Base-by-base conservation (phyloP, 2,888 invertebrate species). In the Neelides folsomi region DNA sequence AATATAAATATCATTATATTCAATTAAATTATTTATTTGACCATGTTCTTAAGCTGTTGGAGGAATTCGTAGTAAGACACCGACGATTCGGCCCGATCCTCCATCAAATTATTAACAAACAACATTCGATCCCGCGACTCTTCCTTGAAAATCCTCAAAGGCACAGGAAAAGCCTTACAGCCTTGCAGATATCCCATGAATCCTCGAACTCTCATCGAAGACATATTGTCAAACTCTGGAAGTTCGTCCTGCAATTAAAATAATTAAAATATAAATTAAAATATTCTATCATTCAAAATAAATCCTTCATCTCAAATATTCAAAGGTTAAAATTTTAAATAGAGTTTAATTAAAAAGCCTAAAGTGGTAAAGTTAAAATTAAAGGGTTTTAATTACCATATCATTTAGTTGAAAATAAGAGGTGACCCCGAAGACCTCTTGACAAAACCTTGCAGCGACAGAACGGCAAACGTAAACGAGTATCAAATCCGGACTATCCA, bases 1-100 rank as follows among this genome's bases (percentile, higher is more conserved):
- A n/a, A n/a, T n/a, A n/a, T n/a, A n/a, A n/a, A n/a, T n/a, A n/a
- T n/a, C n/a, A n/a, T n/a, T n/a, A n/a, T n/a, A n/a, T n/a, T n/a
- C n/a, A n/a, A n/a, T n/a, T n/a, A n/a, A n/a, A 45, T 37, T 19
- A 47, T 49, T 61, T 83, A 89, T 78, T 89, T 89, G 73, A 90
- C 81, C 76, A 87, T 86, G 66, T 79, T 79, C 73, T 88, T 86
- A 66, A 92, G 76, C 75, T 94, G 92, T 73, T 97, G 94, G 71
- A 98, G 77, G 75, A 98, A 98, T 78, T 98, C 97, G 72, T 90
- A 88, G 76, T 97, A 97, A 63, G 93, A 92, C 74, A 93, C 82
- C 49, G 89, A 83, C 52, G 86, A 85, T 71, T 98, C 97, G 58
- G 86, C 82, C 67, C 94, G 78, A 73, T 98, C 98, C 71, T 98